phyloP scores from a whole-genome alignment of 2,797 vertebrate species.

The Nannoperca australis region DNA sequence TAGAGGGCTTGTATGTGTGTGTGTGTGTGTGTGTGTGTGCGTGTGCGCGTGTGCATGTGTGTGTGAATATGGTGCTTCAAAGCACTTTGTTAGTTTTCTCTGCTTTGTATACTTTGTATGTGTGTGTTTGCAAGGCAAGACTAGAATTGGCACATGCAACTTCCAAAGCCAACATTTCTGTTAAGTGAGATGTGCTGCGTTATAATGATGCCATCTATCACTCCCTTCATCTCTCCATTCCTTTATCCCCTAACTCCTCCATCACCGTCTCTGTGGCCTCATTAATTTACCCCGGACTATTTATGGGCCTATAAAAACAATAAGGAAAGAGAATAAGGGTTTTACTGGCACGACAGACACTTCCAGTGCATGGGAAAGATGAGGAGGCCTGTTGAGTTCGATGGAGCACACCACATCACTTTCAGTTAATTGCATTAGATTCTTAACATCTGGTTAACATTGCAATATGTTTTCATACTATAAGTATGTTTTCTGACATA shows the following conservation, averaged over 20 bases:
- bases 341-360: conserved; percentile 68
- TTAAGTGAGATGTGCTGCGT: conserved; percentile 79
- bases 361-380: conserved; percentile 70
- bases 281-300: conserved; percentile 81
- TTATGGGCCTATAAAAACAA: conserved; percentile 83
- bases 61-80: conserved; percentile 27
- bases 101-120: conserved; percentile 23
- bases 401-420: conserved; percentile 65
- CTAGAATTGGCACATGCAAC: conserved; percentile 61
- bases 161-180: conserved; percentile 83
- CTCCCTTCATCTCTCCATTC: conserved; percentile 77
- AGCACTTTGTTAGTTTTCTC: conserved; percentile 53
- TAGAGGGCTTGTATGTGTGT: neutral
- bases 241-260: conserved; percentile 76
- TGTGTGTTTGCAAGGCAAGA: conserved; percentile 53
- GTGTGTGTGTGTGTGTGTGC: conserved; percentile 1
- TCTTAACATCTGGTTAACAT: conserved; percentile 74
- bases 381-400: conserved; percentile 58
- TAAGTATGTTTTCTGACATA: conserved; percentile 47
- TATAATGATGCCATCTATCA: conserved; percentile 86
- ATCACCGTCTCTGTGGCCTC: conserved; percentile 79
- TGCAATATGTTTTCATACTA: conserved; percentile 61
- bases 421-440: conserved; percentile 73
- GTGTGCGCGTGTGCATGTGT: conserved; percentile 17
- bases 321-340: conserved; percentile 70